These are phyloP conservation scores for Pararge aegeria DNA, from an alignment of 1,140 invertebrate genomes.

Conservation along the genomic window DNA sequence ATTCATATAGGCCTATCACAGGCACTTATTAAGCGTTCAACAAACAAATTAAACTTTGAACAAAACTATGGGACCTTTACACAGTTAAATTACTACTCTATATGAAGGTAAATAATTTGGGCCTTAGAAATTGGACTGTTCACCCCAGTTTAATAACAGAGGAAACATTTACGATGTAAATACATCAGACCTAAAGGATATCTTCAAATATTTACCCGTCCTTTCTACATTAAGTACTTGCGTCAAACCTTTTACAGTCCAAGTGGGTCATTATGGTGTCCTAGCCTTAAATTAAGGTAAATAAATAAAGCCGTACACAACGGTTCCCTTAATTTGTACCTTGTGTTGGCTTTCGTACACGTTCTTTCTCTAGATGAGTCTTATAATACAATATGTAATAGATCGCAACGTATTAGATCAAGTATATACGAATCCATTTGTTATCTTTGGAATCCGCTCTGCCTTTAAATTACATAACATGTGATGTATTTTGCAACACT, in stretches of 20 bases:
- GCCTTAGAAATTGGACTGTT: background rate
- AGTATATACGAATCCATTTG: too few relatives aligned
- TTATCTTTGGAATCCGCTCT: too few relatives aligned
- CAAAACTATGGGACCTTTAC: background rate
- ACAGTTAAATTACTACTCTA: background rate
- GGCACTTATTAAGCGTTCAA: background rate
- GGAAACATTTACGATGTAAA: constrained; percentile 15
- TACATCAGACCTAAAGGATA: constrained; percentile 17
- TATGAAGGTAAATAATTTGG: constrained; percentile 8
- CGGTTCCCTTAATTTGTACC: constrained; percentile 60
- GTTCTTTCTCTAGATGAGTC: background rate
- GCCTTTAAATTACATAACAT: too few relatives aligned
- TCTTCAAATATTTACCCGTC: constrained; percentile 24
- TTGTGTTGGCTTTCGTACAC: constrained; percentile 35
- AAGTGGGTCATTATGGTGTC: constrained; percentile 51
- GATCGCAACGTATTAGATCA: too few relatives aligned
- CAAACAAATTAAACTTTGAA: background rate
- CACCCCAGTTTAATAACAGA: constrained; percentile 13
- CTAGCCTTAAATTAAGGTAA: constrained; percentile 58
- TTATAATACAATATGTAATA: background rate
- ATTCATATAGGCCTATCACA: too few relatives aligned
- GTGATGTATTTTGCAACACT: too few relatives aligned
- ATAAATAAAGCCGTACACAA: constrained; percentile 61
- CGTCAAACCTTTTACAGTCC: constrained; percentile 43
- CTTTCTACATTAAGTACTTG: constrained; percentile 21